These are phyloP conservation scores for Carollia perspicillata DNA, from an alignment of 2,113 vertebrate genomes.

Conservation along the genomic window DNA sequence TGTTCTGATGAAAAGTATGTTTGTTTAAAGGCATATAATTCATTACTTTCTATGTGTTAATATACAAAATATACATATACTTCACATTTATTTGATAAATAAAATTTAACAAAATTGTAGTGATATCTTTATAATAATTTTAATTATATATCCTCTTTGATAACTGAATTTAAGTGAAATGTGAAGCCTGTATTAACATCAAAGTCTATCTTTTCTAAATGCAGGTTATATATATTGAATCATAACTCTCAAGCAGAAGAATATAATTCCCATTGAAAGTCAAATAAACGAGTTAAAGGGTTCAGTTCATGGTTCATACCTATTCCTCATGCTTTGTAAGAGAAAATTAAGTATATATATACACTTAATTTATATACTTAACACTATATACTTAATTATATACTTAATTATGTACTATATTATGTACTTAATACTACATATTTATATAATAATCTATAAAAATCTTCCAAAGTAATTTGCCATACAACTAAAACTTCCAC, in stretches of 20 bases:
- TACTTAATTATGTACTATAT: too few relatives aligned
- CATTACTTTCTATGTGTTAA: neutral
- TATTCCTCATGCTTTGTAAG: neutral
- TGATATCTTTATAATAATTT: neutral
- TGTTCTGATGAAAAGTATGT: neutral
- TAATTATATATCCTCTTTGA: neutral
- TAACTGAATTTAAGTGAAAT: neutral
- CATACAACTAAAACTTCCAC: neutral
- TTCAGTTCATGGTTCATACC: neutral
- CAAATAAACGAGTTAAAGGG: neutral
- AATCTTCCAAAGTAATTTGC: neutral
- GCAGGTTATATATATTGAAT: neutral
- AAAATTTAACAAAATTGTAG: neutral
- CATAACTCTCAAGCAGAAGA: neutral
- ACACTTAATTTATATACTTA: too few relatives aligned
- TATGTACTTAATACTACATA: too few relatives aligned
- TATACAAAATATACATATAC: neutral
- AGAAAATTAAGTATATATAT: too few relatives aligned
- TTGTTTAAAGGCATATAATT: neutral
- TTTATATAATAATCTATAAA: neutral
- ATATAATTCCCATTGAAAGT: neutral
- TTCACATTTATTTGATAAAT: neutral
- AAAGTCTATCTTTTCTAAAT: neutral
- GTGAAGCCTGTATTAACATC: neutral
- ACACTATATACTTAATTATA: too few relatives aligned